phyloP scores from a whole-genome alignment of 2,888 invertebrate genomes.

The Agonopterix alstromeriana region DNA sequence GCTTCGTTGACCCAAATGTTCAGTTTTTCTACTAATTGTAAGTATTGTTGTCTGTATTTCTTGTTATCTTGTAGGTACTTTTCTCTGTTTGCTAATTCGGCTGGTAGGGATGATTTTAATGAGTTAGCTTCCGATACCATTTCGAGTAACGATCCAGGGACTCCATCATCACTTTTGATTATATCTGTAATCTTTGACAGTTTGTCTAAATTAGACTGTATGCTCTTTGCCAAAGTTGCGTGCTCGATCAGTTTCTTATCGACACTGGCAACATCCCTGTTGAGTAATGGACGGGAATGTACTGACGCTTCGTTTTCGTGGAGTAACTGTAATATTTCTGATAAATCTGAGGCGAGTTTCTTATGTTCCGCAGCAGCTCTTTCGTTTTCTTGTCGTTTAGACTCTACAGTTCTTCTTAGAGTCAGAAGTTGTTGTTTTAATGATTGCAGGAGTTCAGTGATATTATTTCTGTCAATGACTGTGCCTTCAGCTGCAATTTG shows the following conservation, averaged over 20 bases:
- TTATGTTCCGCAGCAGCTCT: conserved; percentile 91
- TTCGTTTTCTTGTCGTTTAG: conserved; percentile 91
- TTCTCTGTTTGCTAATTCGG: conserved; percentile 87
- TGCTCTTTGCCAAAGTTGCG: conserved; percentile 79
- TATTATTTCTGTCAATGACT: conserved; percentile 89
- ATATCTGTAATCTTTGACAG: conserved; percentile 82
- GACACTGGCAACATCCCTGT: conserved; percentile 86
- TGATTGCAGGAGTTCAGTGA: conserved; percentile 91
- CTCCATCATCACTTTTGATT: conserved; percentile 84
- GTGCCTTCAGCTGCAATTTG: conserved; percentile 95
- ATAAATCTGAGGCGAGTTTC: conserved; percentile 89
- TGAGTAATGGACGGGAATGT: conserved; percentile 88
- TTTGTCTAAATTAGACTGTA: conserved; percentile 82
- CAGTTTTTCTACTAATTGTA: conserved; percentile 84
- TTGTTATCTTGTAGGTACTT: conserved; percentile 88
- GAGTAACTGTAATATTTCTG: conserved; percentile 88
- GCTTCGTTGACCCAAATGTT: conserved; percentile 91
- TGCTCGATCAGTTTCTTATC: conserved; percentile 89
- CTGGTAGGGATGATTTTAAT: conserved; percentile 84
- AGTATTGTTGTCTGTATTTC: conserved; percentile 85
- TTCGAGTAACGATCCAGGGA: conserved; percentile 88
- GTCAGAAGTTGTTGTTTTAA: conserved; percentile 89
- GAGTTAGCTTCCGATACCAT: conserved; percentile 91
- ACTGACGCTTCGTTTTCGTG: conserved; percentile 88
- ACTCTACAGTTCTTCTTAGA: conserved; percentile 88